Evolutionary conservation across 2,888 invertebrate species (phyloP).

Genomic region (Blastobasis adustella): DNA sequence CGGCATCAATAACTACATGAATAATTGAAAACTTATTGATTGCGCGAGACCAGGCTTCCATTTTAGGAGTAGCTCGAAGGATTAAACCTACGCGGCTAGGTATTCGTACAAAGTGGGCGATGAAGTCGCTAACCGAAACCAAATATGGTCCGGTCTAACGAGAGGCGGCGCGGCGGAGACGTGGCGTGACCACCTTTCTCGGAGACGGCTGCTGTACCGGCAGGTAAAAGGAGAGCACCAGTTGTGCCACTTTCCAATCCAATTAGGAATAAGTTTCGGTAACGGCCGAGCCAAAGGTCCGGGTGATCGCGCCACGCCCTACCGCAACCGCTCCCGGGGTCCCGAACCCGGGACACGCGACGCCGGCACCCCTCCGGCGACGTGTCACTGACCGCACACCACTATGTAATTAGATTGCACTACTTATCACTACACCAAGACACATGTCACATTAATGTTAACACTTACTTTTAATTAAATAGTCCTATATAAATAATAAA

Average conservation of each 20-base stretch:
- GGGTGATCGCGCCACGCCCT: conserved; percentile 67
- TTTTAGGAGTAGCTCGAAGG: conserved; percentile 36
- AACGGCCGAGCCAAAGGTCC: background rate
- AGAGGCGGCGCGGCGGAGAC: conserved; percentile 41
- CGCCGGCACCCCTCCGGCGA: conserved; percentile 33
- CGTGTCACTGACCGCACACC: conserved; percentile 68
- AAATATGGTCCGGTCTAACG: conserved; percentile 53
- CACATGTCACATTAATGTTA: conserved; percentile 30
- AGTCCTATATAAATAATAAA: conserved; percentile 73
- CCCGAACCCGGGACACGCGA: conserved; percentile 34
- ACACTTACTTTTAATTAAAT: conserved; percentile 71
- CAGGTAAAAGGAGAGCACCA: conserved; percentile 43
- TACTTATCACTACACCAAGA: conserved; percentile 34
- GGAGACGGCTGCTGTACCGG: conserved; percentile 18
- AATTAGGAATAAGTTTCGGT: background rate
- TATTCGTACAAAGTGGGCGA: conserved; percentile 48
- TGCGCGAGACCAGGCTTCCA: conserved; percentile 17
- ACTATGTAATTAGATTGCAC: conserved; percentile 30
- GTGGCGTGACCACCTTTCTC: conserved; percentile 43
- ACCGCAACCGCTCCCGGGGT: conserved; percentile 63
- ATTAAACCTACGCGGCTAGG: conserved; percentile 36
- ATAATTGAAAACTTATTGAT: no score
- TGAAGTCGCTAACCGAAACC: conserved; percentile 45
- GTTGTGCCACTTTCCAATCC: conserved; percentile 35
- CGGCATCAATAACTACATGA: no score